Evolutionary conservation across 2,888 invertebrate genomes (phyloP).

Genomic region (Piscicola geometra): DNA sequence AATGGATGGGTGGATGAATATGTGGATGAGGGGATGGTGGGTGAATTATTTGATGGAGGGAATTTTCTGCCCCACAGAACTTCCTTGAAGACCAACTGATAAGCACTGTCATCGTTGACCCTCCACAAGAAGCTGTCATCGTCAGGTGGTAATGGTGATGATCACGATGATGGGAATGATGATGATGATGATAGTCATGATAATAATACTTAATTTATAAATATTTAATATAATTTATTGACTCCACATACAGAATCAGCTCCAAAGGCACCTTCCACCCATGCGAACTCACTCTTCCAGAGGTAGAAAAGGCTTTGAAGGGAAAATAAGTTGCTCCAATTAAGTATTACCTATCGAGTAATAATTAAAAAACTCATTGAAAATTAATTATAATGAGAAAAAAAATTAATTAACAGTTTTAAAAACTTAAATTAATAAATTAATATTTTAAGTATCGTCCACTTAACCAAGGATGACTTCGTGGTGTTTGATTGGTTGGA

Average conservation of each 20-base stretch:
- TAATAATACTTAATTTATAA: too few relatives aligned
- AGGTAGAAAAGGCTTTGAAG: slow-evolving; percentile 43
- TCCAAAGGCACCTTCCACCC: slow-evolving; percentile 47
- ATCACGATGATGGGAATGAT: too few relatives aligned
- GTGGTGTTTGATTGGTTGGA: slow-evolving; percentile 56
- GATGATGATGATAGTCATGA: too few relatives aligned
- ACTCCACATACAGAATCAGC: neutral
- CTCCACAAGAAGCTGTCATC: slow-evolving; percentile 50
- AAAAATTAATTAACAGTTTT: neutral
- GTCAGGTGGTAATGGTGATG: slow-evolving; percentile 50
- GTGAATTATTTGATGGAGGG: too few relatives aligned
- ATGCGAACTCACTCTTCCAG: slow-evolving; percentile 48
- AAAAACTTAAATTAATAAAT: neutral
- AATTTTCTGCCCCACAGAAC: neutral
- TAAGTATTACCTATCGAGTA: neutral
- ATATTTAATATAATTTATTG: too few relatives aligned
- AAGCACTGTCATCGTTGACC: slow-evolving; percentile 54
- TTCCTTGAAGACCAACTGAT: slow-evolving; percentile 44
- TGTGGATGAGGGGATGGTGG: too few relatives aligned
- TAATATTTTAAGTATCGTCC: too few relatives aligned
- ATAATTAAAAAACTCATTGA: neutral
- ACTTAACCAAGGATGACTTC: slow-evolving; percentile 50
- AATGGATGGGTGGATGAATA: too few relatives aligned
- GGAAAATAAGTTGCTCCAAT: neutral
- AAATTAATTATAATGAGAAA: neutral